Evolutionary conservation across 2,888 invertebrate genomes (phyloP).

Genomic region (Ashinkailepas kermadecensis): DNA sequence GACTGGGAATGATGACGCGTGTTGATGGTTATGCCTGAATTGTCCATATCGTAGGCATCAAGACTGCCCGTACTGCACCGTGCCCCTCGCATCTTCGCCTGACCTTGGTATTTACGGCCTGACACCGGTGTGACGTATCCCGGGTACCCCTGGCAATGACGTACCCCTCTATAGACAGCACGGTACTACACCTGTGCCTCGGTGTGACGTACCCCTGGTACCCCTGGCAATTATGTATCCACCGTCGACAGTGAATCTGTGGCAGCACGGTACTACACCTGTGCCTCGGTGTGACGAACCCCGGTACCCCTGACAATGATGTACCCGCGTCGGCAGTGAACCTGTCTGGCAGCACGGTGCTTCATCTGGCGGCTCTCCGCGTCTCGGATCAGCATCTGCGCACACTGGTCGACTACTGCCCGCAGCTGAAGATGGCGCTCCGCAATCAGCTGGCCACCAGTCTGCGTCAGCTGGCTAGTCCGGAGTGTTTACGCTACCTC

Average conservation of each 20-base stretch:
- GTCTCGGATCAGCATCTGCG: slow-evolving; percentile 14
- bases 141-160: too few relatives aligned
- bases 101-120: too few relatives aligned
- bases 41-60: too few relatives aligned
- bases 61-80: too few relatives aligned
- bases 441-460: slow-evolving; percentile 7
- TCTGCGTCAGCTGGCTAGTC: slow-evolving; percentile 15
- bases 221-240: background rate
- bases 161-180: too few relatives aligned
- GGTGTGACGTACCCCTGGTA: background rate
- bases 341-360: slow-evolving; percentile 2
- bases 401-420: slow-evolving; percentile 17
- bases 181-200: too few relatives aligned
- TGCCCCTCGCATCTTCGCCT: too few relatives aligned
- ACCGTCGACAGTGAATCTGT: background rate
- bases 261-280: slow-evolving; percentile 3
- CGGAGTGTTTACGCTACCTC: slow-evolving; percentile 3
- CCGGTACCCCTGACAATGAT: background rate
- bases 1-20: too few relatives aligned
- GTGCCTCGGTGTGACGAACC: too few relatives aligned
- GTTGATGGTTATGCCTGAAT: too few relatives aligned
- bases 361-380: slow-evolving; percentile 12
- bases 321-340: background rate
- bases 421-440: slow-evolving; percentile 17
- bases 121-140: too few relatives aligned